Conservation (phyloP, 2,113 vertebrate species). For the Panurus biarmicus region DNA sequence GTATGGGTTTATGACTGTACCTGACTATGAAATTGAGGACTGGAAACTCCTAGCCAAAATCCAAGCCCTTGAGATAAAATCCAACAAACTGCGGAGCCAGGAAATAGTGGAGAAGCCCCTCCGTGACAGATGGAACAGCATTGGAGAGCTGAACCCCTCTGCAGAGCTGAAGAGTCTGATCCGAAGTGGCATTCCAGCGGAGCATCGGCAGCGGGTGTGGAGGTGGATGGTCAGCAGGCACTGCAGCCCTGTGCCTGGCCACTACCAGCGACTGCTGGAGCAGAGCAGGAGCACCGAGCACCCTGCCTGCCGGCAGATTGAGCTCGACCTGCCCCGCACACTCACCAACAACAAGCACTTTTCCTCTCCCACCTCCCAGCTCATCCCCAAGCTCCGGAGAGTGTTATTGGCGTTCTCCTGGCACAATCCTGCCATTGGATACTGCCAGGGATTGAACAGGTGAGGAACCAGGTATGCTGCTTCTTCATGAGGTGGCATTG, state of each 20-base stretch:
- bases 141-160: constrained; percentile 68
- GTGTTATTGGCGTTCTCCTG: constrained; percentile 90
- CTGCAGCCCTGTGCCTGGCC: constrained; percentile 48
- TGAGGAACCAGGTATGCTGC: constrained; percentile 29
- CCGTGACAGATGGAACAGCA: constrained; percentile 78
- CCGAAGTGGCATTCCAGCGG: constrained; percentile 78
- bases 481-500: background rate
- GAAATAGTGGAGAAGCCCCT: constrained; percentile 74
- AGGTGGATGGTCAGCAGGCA: constrained; percentile 75
- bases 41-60: constrained; percentile 90
- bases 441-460: constrained; percentile 97
- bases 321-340: constrained; percentile 90
- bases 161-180: constrained; percentile 82
- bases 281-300: constrained; percentile 72
- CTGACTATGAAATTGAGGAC: constrained; percentile 88
- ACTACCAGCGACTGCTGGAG: constrained; percentile 78
- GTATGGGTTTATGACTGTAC: constrained; percentile 88
- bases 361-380: constrained; percentile 77
- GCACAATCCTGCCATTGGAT: constrained; percentile 89
- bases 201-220: constrained; percentile 84
- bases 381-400: constrained; percentile 82
- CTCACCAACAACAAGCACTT: constrained; percentile 89
- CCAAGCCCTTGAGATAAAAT: constrained; percentile 87
- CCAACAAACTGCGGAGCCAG: constrained; percentile 79
- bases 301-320: constrained; percentile 85